Conservation (phyloP, 2,113 vertebrate genomes). For the Panthera leo region DNA sequence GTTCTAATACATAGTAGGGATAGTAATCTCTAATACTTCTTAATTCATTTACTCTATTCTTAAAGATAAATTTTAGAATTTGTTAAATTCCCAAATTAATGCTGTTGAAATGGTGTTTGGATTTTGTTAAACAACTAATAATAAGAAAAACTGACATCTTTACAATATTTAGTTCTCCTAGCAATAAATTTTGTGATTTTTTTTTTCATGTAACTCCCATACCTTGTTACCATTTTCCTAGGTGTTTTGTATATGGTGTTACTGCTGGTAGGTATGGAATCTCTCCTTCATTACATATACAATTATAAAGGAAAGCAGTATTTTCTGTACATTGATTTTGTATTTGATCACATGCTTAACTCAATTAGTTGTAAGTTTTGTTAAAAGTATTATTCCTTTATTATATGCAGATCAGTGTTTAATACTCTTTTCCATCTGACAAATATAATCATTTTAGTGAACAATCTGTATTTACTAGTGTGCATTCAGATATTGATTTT, state of each 20-base stretch:
- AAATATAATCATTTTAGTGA: background rate
- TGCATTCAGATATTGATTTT: background rate
- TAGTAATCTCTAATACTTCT: background rate
- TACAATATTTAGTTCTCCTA: background rate
- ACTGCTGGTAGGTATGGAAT: background rate
- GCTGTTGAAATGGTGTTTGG: background rate
- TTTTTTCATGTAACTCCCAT: background rate
- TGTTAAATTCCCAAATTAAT: background rate
- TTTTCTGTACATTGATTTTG: background rate
- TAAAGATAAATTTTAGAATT: conserved; percentile 23
- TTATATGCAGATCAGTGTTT: background rate
- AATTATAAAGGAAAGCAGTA: background rate
- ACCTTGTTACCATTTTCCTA: background rate
- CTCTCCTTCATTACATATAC: background rate
- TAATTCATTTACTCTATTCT: background rate
- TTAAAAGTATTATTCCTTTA: conserved; percentile 20
- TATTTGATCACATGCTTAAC: background rate
- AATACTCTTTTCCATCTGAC: background rate
- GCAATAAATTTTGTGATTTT: background rate
- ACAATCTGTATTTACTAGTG: background rate
- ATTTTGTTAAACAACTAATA: background rate
- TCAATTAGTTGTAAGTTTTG: background rate
- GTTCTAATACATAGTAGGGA: background rate
- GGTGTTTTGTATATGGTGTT: background rate
- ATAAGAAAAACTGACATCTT: background rate